Evolutionary conservation across 2,797 vertebrate species (phyloP), one percentile per base, ranked within the genome.

Genomic region (Hoplostethus mediterraneus): DNA sequence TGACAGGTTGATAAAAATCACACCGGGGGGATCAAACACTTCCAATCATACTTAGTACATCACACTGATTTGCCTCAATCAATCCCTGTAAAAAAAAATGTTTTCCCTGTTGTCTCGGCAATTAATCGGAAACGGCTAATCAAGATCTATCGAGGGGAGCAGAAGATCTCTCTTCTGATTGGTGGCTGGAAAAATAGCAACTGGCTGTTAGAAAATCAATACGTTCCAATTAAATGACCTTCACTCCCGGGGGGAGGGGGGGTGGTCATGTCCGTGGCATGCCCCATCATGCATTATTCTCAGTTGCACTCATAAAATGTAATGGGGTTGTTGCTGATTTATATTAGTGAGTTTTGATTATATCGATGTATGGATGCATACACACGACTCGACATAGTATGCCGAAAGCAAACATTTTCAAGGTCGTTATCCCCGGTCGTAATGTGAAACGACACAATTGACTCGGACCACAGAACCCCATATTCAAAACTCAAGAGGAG

Each of bases 141-240:
- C 82, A 81, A 87, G 89, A 84, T 85, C 77, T 73, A 80, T 87
- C 71, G 69, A 60, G 51, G 66, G 75, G 68, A 77, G 78, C 61
- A 58, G 65, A 38, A 9, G 45, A 64, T 56, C 62, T 48, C 63
- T 67, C 57, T 47, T 16, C 52, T 81, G 79, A 90, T 81, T 89
- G 86, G 86, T 74, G 51, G 53, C 84, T 66, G 63, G 77, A 16
- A 64, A 28, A 80, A 68, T 28, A 75, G 71, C 66, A 64, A 84
- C 86, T 73, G 69, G 77, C 75, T 75, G 77, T 62, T 71, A 30
- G 25, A 73, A 76, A 89, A 87, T 90, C 87, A 84, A 89, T 92
- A 84, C 57, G 78, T 90, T 83, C 47, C 83, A 89, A 84, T 89
- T 88, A 89, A 75, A 73, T 77, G 83, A 84, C 88, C 89, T 85